phyloP scores from a whole-genome alignment of 2,888 invertebrate species.

The Invenusta paracnida region DNA sequence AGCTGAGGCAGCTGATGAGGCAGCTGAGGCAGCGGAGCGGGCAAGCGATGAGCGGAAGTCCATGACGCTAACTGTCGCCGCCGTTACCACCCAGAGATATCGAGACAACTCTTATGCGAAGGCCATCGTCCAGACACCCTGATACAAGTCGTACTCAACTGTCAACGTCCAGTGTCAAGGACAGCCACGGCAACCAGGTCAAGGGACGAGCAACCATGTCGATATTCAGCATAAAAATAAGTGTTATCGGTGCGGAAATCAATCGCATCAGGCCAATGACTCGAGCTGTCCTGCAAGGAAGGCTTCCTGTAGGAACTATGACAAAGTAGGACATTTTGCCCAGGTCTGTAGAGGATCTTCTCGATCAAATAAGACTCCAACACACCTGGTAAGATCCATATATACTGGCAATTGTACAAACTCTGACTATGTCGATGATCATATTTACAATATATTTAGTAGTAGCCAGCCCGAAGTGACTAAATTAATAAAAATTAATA shows the following conservation, averaged over 20 bases:
- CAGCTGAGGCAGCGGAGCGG: too few species aligned
- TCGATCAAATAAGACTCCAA: neutral
- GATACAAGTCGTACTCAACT: neutral
- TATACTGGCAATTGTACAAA: neutral
- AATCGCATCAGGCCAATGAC: neutral
- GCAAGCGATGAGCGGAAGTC: neutral
- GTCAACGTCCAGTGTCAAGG: neutral
- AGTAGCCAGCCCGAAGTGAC: neutral
- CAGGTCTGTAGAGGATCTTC: neutral
- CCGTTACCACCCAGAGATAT: neutral
- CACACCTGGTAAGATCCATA: neutral
- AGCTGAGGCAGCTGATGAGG: conserved; percentile 16
- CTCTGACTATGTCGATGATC: neutral
- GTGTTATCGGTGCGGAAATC: conserved; percentile 2
- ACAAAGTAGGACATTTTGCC: conserved; percentile 14
- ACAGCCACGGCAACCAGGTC: neutral
- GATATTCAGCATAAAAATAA: neutral
- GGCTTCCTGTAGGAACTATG: neutral
- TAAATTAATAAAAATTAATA: neutral
- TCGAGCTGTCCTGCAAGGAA: neutral
- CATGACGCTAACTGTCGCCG: neutral
- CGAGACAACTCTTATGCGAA: neutral
- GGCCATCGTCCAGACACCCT: neutral
- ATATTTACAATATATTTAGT: neutral
- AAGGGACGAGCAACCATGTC: neutral